Evolutionary conservation across 1,140 invertebrate species (phyloP), one percentile per base, ranked within the genome.

Genomic region (Physella acuta): DNA sequence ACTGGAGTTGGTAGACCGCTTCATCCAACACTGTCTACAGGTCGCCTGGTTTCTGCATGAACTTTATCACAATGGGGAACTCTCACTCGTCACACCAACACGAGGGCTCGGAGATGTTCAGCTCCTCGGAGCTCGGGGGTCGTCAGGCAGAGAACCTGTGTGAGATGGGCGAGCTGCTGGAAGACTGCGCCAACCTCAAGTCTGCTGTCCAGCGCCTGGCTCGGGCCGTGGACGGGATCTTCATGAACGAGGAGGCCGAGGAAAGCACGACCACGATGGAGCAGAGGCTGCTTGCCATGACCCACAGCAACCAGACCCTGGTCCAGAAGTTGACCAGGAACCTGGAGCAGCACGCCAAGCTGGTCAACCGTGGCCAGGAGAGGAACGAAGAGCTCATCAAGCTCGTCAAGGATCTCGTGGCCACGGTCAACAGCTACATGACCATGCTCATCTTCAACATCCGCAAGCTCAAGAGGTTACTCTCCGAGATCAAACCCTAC

Each of bases 351-450:
- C 39, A 64, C 30, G 11, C 62, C 24, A 64, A 64, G 17, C 36
- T 51, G 3, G 26, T 64, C n/a, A 3, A 31, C 17, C 11, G 24
- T 17, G 34, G 20, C 16, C 49, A 31, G 37, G 28, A 33, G 3
- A 51, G n/a, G 16, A 64, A 64, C 37, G 37, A 49, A 26, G 2
- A 49, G 20, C n/a, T 64, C 2, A 64, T 64, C 4, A 30, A 16
- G 16, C 14, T 49, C 1, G 62, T 64, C 11, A 16, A n/a, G 11
- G 11, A 49, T 1, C n/a, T 64, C 8, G 62, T 64, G 5, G 26
- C 44, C 8, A 17, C 28, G n/a, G 30, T 64, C 30, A 64, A 64
- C 44, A 52, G 49, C 49, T 64, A 64, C 62, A 64, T 64, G 62
- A 30, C 37, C 4, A 64, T 64, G 62, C 49, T 64, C 1, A 64